A percentile compares a stretch with the other conserved stretches of the same genome.
These are phyloP conservation scores for Ryuthela nishihirai DNA, from an alignment of 2,888 invertebrate genomes.

Conservation along the genomic window DNA sequence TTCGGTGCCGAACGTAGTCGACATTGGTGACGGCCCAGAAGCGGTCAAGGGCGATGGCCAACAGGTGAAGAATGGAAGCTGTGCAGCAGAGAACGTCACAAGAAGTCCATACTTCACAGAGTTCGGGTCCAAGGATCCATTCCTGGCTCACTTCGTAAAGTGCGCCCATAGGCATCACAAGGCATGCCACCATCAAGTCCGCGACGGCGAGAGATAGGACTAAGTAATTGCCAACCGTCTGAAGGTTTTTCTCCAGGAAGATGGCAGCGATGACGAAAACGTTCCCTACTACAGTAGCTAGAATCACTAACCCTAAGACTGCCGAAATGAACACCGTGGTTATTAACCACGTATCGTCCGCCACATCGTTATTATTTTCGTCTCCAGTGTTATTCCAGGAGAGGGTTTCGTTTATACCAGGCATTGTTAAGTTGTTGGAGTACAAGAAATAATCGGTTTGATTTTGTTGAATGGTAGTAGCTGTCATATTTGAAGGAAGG, in stretches of 20 bases:
- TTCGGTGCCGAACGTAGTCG: conserved; percentile 90
- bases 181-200: conserved; percentile 92
- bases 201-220: conserved; percentile 95
- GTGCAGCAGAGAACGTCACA: conserved; percentile 96
- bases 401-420: no score
- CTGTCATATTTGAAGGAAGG: no score
- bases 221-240: conserved; percentile 93
- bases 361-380: no score
- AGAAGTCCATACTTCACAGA: conserved; percentile 88
- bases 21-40: conserved; percentile 98
- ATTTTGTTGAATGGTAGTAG: no score
- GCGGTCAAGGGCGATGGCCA: conserved; percentile 93
- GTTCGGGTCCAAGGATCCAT: conserved; percentile 84
- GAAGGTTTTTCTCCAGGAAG: conserved; percentile 83
- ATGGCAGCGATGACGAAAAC: conserved; percentile 98
- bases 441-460: no score
- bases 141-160: conserved; percentile 86
- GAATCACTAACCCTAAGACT: conserved; percentile 12
- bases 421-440: no score
- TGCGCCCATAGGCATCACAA: conserved; percentile 88
- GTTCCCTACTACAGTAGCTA: conserved; percentile 62
- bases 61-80: conserved; percentile 89
- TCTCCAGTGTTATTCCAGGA: no score
- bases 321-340: conserved; percentile 1
- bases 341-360: no score